Base-by-base conservation (phyloP, 2,888 invertebrate genomes). In the Xestia rhomboidea region DNA sequence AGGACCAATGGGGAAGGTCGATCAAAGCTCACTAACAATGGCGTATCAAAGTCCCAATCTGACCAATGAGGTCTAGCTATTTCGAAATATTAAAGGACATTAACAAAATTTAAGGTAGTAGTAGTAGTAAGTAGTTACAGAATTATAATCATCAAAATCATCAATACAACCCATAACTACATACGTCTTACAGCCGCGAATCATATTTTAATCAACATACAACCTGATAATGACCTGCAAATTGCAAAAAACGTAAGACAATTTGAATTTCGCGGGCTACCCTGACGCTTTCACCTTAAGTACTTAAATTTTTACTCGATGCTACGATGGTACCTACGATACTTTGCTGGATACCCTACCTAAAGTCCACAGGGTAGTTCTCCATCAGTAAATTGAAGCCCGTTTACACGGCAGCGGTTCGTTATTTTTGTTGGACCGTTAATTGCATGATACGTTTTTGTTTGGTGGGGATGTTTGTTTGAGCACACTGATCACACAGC, bases 361-460 rank as follows among this genome's bases (percentile, higher is more conserved):
- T 34, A 13, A 13, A 13, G 13, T n/a, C 15, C n/a, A 15, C 1
- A 63, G 27, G 27, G n/a, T 62, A 66, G 30, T 79, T 81, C 68
- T 69, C 73, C 74, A 78, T 69, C 57, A 79, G 64, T 77, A 72
- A 72, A 76, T 68, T 73, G 70, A 71, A 70, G 15, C 27, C 18
- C 64, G 57, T 85, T 72, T 51, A 85, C 60, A 85, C 66, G 78
- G 69, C 38, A 77, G 74, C 72, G 72, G 57, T 75, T 77, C 57
- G 78, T 68, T 83, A 78, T 85, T 83, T 83, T 75, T 73, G 66
- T 78, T 77, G 66, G 63, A 60, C 51, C 30, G 73, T 75, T 85
- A 84, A 82, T 85, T 82, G 74, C 69, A 76, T 66, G 74, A 78
- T 84, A 70, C 64, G 70, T 82, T 85, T 85, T 84, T 82, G 75